These are phyloP conservation scores for Odontamblyopus rebecca DNA, from an alignment of 2,797 vertebrate species.

Conservation along the genomic window DNA sequence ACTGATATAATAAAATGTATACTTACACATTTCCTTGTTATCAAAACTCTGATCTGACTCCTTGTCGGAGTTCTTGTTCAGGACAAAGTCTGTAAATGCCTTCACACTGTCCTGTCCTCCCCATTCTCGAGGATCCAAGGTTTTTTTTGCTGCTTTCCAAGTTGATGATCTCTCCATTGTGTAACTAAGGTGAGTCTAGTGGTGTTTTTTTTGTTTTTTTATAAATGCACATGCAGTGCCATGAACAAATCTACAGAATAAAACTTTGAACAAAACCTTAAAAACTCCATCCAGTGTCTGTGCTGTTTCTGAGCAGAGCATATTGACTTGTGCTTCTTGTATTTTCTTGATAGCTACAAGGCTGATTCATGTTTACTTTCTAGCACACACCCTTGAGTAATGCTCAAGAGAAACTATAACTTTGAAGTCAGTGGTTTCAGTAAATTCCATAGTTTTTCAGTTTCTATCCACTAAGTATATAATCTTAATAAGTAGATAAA, in stretches of 20 bases:
- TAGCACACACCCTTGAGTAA: constrained; percentile 62
- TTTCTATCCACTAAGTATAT: too few species aligned
- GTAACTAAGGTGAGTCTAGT: background rate
- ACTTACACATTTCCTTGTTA: constrained; percentile 80
- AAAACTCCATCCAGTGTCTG: background rate
- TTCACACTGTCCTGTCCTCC: constrained; percentile 52
- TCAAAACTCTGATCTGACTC: constrained; percentile 70
- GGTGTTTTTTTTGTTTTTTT: background rate
- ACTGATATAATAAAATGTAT: constrained; percentile 1
- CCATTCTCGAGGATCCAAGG: constrained; percentile 69
- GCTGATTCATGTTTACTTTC: constrained; percentile 66
- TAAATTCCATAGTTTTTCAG: background rate
- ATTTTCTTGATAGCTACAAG: constrained; percentile 27
- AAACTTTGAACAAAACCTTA: background rate
- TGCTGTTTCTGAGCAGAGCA: constrained; percentile 11
- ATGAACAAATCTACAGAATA: background rate
- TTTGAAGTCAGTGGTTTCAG: background rate
- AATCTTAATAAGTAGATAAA: too few species aligned
- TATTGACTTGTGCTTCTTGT: constrained; percentile 19
- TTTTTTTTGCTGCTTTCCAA: constrained; percentile 63
- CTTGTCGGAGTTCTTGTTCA: constrained; percentile 49
- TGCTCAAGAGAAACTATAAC: constrained; percentile 10
- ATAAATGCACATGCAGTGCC: background rate
- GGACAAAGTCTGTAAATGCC: constrained; percentile 68
- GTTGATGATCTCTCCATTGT: constrained; percentile 62